Evolutionary conservation across 2,888 invertebrate genomes (phyloP).

Genomic region (Bedellia somnulentella): DNA sequence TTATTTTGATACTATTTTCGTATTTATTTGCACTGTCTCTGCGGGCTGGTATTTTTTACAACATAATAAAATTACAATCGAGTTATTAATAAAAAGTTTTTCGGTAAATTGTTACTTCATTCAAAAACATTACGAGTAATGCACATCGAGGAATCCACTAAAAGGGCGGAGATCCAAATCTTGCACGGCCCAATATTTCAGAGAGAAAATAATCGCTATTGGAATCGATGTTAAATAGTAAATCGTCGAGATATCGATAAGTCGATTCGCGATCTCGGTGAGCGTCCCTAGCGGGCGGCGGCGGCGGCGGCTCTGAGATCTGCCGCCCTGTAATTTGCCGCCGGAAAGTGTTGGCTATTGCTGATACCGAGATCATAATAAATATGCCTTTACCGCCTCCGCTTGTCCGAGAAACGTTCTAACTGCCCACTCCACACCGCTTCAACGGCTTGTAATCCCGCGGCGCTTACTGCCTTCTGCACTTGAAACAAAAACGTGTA

Average conservation of each 20-base stretch:
- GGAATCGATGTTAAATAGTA: conserved; percentile 6
- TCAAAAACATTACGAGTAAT: too few species aligned
- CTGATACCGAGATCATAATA: conserved; percentile 61
- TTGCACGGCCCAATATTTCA: conserved; percentile 2
- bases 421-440: conserved; percentile 5
- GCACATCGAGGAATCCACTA: too few species aligned
- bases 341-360: conserved; percentile 59
- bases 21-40: too few species aligned
- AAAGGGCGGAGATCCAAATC: too few species aligned
- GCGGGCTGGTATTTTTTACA: too few species aligned
- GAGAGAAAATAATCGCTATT: neutral
- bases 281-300: conserved; percentile 31
- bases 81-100: too few species aligned
- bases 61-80: too few species aligned
- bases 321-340: conserved; percentile 62
- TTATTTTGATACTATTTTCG: too few species aligned
- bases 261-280: conserved; percentile 14
- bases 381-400: conserved; percentile 61
- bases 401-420: conserved; percentile 10
- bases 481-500: conserved; percentile 16
- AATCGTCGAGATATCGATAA: conserved; percentile 32
- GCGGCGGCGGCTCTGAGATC: conserved; percentile 22
- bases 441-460: conserved; percentile 4
- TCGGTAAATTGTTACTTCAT: too few species aligned
- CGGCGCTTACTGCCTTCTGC: conserved; percentile 13